A percentile compares a stretch with the other conserved stretches of the same genome.
phyloP scores from a whole-genome alignment of 2,113 vertebrate genomes.

The Pelobates fuscus region DNA sequence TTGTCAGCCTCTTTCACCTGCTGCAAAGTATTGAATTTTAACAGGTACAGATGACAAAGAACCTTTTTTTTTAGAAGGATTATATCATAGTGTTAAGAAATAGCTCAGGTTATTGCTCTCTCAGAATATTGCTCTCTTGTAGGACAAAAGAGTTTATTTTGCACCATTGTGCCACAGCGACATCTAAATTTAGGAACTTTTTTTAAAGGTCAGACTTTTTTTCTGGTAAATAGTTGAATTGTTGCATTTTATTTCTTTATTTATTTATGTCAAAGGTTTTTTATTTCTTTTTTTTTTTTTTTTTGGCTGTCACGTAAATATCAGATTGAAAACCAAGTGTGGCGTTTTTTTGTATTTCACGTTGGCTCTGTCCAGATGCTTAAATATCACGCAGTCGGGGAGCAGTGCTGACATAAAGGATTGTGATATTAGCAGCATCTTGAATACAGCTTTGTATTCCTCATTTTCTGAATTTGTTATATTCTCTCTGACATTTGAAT shows the following conservation, averaged over 20 bases:
- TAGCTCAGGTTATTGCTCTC: not conserved
- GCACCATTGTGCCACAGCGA: not conserved
- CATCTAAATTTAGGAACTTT: not conserved
- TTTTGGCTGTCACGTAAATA: not conserved
- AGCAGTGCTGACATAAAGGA: not conserved
- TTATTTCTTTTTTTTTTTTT: no score
- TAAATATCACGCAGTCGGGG: conserved; percentile 16
- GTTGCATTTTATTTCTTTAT: no score
- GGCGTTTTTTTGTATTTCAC: conserved; percentile 8
- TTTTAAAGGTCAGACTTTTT: not conserved
- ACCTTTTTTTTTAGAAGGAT: not conserved
- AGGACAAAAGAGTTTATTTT: not conserved
- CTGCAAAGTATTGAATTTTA: not conserved
- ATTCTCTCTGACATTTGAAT: no score
- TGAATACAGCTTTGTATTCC: no score
- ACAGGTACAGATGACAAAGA: not conserved
- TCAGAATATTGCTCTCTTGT: not conserved
- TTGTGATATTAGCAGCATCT: not conserved
- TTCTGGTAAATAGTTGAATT: no score
- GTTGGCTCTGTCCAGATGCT: conserved; percentile 20
- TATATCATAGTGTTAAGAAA: not conserved
- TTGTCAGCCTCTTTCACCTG: conserved; percentile 2
- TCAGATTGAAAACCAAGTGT: not conserved
- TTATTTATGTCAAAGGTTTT: not conserved
- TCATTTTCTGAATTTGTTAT: no score